Conservation (phyloP, 1,140 invertebrate species). For the Achatina immaculata region DNA sequence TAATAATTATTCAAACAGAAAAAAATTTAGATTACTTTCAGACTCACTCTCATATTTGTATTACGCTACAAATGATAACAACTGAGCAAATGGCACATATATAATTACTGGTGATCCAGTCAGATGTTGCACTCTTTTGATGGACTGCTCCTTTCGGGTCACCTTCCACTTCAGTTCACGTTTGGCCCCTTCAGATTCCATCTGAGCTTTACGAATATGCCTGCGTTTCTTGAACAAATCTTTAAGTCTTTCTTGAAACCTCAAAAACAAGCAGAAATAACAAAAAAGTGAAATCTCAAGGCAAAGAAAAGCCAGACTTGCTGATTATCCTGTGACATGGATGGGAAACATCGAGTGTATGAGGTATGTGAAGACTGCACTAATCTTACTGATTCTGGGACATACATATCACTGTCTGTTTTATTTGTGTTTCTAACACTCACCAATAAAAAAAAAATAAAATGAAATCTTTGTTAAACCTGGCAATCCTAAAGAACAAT, state of each 20-base stretch:
- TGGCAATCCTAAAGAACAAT: no score
- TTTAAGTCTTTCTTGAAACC: slow-evolving; percentile 52
- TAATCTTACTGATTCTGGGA: no score
- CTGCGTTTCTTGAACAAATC: slow-evolving; percentile 50
- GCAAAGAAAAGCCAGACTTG: not conserved
- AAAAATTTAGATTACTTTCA: no score
- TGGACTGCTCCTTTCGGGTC: slow-evolving; percentile 52
- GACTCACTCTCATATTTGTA: no score
- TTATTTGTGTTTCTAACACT: no score
- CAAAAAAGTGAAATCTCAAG: not conserved
- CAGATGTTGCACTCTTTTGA: slow-evolving; percentile 49
- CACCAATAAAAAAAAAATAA: no score
- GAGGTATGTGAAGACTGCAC: not conserved
- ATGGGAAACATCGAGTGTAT: not conserved
- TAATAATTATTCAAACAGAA: no score
- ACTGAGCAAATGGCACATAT: no score
- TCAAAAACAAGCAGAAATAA: no score
- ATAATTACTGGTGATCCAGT: slow-evolving; percentile 10
- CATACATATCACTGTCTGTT: no score
- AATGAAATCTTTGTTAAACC: no score
- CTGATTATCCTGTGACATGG: not conserved
- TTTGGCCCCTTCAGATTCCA: slow-evolving; percentile 55
- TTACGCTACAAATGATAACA: no score
- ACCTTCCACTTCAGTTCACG: slow-evolving; percentile 60
- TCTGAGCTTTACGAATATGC: slow-evolving; percentile 47